Percentiles rank a stretch among this genome's conserved stretches.
Evolutionary conservation across 64 coral and sea anemone species (phyloP).

Genomic region (Dendrophyllia cribrosa): DNA sequence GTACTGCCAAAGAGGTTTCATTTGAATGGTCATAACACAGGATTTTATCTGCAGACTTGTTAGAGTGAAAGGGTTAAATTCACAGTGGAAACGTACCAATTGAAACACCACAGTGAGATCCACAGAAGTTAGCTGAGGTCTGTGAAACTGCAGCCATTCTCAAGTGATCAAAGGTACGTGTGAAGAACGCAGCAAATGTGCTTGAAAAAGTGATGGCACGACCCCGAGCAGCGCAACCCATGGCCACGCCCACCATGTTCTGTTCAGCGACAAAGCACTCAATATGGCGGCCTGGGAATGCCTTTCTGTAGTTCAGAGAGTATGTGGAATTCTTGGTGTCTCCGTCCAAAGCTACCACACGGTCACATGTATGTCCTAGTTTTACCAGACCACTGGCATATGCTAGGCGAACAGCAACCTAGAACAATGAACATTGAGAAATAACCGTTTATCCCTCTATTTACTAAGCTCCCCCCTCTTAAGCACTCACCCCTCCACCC

Average conservation of each 20-base stretch:
- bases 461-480: too few relatives aligned
- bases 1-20: too few relatives aligned
- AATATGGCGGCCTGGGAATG: constrained; percentile 71
- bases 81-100: constrained; percentile 69
- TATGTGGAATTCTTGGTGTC: constrained; percentile 97
- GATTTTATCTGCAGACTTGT: too few relatives aligned
- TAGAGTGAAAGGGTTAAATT: neutral
- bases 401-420: constrained; percentile 87
- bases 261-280: constrained; percentile 99
- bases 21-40: too few relatives aligned
- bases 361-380: constrained; percentile 68
- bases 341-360: constrained; percentile 88
- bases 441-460: neutral
- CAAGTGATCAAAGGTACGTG: constrained; percentile 94
- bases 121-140: constrained; percentile 92
- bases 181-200: constrained; percentile 92
- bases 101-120: constrained; percentile 94
- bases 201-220: constrained; percentile 95
- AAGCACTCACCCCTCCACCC: too few relatives aligned
- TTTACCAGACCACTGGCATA: constrained; percentile 87
- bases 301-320: constrained; percentile 81
- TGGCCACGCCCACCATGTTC: constrained; percentile 94
- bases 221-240: constrained; percentile 84
- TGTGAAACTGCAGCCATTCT: constrained; percentile 93
- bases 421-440: neutral